Evolutionary conservation across 2,113 vertebrate genomes (phyloP), one percentile per base, ranked within the genome.

Genomic region (Trematomus loennbergii): DNA sequence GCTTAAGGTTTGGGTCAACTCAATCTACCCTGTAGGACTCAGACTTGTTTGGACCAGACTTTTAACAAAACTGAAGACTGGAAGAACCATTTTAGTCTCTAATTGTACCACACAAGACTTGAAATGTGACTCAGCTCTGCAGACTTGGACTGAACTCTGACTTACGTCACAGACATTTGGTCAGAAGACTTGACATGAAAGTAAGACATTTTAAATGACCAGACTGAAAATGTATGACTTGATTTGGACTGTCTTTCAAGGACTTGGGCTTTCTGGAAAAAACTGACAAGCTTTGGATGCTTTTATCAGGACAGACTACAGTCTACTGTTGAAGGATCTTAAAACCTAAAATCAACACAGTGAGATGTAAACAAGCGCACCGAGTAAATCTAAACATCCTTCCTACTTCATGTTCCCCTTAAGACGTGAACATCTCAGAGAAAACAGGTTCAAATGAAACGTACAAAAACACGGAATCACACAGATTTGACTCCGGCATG

Each of bases 281-380:
- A 6, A 17, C 29, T 15, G 12, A n/a, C 2, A 15, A 25, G 15
- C 48, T 29, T 12, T 33, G 50, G 45, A 64, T 33, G 33, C 48
- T 73, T 48, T 25, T 16, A 12, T 78, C 5, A 1, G 1, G 6
- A 33, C 36, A 18, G 48, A 72, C 22, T 33, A 12, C 18, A 29
- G 46, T 36, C 63, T 40, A 40, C 20, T 48, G 59, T 55, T 9
- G 61, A 71, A 57, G 64, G 29, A 68, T 60, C 74, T 83, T 52
- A 20, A 86, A 75, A 72, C 48, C 20, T 9, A 22, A 88, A 80
- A 88, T 60, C 88, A 90, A 82, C 86, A 81, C 46, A 9, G 75
- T 77, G 17, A 74, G 49, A 64, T 18, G 58, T 58, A 81, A 83
- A 83, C 76, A 85, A 59, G 50, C 36, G 49, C 25, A 13, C 11